Percentiles rank a stretch among this genome's conserved stretches.
Conservation (phyloP, 1,140 invertebrate genomes). For the Drosophila virilis region DNA sequence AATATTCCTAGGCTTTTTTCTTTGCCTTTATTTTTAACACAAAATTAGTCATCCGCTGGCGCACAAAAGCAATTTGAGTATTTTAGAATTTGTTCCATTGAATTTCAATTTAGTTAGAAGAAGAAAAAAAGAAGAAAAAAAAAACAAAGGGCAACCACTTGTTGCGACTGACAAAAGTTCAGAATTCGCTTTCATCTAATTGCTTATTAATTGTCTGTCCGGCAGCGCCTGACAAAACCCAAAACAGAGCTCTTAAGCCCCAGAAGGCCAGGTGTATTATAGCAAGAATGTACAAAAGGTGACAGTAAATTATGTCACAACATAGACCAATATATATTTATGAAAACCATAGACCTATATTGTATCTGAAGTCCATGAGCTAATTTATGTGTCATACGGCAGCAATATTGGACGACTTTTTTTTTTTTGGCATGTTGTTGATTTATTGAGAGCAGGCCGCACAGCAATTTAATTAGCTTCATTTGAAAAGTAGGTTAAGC, state of each 20-base stretch:
- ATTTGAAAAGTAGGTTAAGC: constrained; percentile 65
- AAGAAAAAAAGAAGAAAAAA: constrained; percentile 23
- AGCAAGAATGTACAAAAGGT: constrained; percentile 8
- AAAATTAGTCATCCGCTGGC: constrained; percentile 66
- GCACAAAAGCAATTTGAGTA: constrained; percentile 26
- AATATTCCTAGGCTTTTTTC: constrained; percentile 51
- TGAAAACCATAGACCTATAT: background rate
- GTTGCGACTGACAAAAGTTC: constrained; percentile 47
- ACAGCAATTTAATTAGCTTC: constrained; percentile 32
- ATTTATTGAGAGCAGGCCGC: constrained; percentile 28
- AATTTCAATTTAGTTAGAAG: constrained; percentile 33
- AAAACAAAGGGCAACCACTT: constrained; percentile 59
- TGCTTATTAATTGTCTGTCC: constrained; percentile 65
- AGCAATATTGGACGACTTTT: constrained; percentile 18
- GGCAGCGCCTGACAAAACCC: constrained; percentile 13
- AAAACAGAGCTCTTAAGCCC: background rate
- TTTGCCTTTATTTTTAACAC: constrained; percentile 61
- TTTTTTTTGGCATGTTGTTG: constrained; percentile 18
- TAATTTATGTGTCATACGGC: constrained; percentile 36
- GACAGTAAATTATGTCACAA: constrained; percentile 29
- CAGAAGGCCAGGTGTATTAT: constrained; percentile 20
- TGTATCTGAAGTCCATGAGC: constrained; percentile 29
- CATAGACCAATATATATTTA: background rate
- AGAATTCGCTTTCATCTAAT: constrained; percentile 54
- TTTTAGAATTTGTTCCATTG: constrained; percentile 44